Base-by-base conservation (phyloP, 2,888 invertebrate species). In the Chaetogeoica ovagalla region DNA sequence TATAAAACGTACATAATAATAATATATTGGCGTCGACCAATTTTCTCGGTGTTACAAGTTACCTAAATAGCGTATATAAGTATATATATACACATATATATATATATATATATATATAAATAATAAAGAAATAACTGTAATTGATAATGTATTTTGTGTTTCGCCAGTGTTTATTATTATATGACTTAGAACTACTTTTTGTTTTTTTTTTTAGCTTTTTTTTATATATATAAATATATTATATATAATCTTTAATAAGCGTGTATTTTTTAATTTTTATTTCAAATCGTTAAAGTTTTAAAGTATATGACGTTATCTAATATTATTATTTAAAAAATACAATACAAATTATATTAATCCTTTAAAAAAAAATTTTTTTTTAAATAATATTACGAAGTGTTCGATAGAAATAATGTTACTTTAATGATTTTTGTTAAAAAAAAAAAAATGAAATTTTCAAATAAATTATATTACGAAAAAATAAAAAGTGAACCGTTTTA, bases 11-110 rank as follows among this genome's bases (percentile, higher is more conserved):
- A n/a, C n/a, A n/a, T 30, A 30, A 2, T 30, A 2, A 30, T 30
- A 30, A 30, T 30, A 30, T 30, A 30, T 79, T 79, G 79, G 70
- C 48, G 9, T 63, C 7, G 39, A 55, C 79, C 79, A 79, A 69
- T 43, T 71, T 69, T 79, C 23, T 79, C 79, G 79, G 79, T 79
- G 79, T 79, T 79, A 70, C 70, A 79, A 79, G 79, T 79, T 79
- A 79, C 79, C 79, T 79, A 70, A 60, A 77, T 79, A 79, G 79
- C 7, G 55, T 79, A 71, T 48, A 30, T 30, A 30, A 30, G 30
- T 30, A 2, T 30, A 30, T 59, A 43, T n/a, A n/a, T n/a, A n/a
- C n/a, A n/a, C n/a, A n/a, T n/a, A n/a, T n/a, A n/a, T n/a, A n/a
- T n/a, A n/a, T n/a, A n/a, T n/a, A n/a, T n/a, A n/a, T n/a, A n/a